Evolutionary conservation across 2,888 invertebrate genomes (phyloP).

Genomic region (Digitonthophagus gazella): DNA sequence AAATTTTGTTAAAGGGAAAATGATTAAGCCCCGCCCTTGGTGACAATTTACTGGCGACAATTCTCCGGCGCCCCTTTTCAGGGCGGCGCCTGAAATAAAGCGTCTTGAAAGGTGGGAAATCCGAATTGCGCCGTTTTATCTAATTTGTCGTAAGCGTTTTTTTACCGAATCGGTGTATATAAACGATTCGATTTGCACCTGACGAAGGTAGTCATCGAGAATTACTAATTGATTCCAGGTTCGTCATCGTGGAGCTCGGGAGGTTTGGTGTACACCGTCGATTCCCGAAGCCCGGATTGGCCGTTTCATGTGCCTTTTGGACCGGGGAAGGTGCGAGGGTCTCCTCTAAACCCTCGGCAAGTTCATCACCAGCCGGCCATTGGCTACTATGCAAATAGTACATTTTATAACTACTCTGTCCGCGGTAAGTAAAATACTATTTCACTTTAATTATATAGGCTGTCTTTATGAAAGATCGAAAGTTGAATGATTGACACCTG

Average conservation of each 20-base stretch:
- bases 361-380: slow-evolving; percentile 60
- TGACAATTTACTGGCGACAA: no score
- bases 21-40: background rate
- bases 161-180: background rate
- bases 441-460: no score
- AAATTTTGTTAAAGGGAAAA: no score
- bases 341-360: slow-evolving; percentile 49
- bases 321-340: slow-evolving; percentile 43
- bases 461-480: no score
- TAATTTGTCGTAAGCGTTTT: background rate
- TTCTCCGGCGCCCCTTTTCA: background rate
- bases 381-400: slow-evolving; percentile 79
- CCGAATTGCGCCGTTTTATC: background rate
- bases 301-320: slow-evolving; percentile 17
- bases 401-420: slow-evolving; percentile 69
- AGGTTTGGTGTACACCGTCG: background rate
- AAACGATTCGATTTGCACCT: background rate
- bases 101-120: background rate
- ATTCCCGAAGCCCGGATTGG: background rate
- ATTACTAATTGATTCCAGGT: background rate
- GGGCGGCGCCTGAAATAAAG: background rate
- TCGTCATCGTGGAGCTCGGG: background rate
- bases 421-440: slow-evolving; percentile 62
- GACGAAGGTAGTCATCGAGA: slow-evolving; percentile 5
- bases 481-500: no score